Evolutionary conservation across 2,113 vertebrate genomes (phyloP), one percentile per base, ranked within the genome.

Genomic region (Carettochelys insculpta): DNA sequence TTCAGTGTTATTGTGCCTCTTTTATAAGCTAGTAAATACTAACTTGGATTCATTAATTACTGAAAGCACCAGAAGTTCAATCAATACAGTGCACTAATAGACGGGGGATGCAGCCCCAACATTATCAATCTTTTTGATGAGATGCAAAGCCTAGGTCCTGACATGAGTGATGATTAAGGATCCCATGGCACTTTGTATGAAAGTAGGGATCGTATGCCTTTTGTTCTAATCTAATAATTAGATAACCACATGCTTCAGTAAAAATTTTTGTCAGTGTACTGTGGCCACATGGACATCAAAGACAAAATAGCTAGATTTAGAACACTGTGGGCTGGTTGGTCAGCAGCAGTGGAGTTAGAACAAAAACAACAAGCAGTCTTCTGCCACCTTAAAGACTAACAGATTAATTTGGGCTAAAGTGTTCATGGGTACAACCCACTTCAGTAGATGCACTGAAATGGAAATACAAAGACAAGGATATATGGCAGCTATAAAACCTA

Each of bases 21-120:
- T 95, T 90, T 8, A 24, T 85, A 89, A 94, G 51, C 41, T 52
- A 80, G 80, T 93, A 95, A 95, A 90, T 56, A 86, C 76, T 95
- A 90, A 89, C 79, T 76, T 92, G 95, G 91, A 96, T 96, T 92
- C 95, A 96, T 95, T 96, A 95, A 95, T 80, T 81, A 52, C 79
- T 94, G 82, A 96, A 95, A 92, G 91, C 85, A 90, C 82, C 87
- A 82, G 90, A 89, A 29, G 0, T 95, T 90, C 92, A 85, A 88
- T 96, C 95, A 96, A 95, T 95, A 90, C 27, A 48, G 45, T 93
- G 45, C 77, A 90, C 48, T 90, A 86, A 76, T 87, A 90, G 92
- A 83, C 94, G 58, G 80, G 58, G 92, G 93, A 94, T 84, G 45
- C 87, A 75, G 81, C 71, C 90, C 75, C 68, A 90, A 38, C 10